These are phyloP conservation scores for Triplophysa rosa DNA, from an alignment of 2,113 vertebrate species.

Conservation along the genomic window DNA sequence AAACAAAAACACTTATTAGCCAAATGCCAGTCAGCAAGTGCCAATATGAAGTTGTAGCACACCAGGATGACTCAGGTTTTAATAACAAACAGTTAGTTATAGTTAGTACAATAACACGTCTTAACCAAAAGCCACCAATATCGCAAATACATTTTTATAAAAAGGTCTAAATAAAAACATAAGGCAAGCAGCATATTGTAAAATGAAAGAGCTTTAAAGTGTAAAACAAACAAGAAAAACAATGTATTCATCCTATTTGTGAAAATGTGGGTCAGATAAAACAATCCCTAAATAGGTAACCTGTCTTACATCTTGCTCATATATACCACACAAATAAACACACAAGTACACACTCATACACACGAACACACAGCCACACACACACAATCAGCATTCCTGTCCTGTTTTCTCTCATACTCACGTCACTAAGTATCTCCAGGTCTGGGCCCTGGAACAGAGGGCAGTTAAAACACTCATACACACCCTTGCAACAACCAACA, in stretches of 20 bases:
- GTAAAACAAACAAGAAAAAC: background rate
- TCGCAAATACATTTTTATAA: too few species aligned
- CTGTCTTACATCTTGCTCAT: conserved; percentile 6
- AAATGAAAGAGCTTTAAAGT: background rate
- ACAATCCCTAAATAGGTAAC: background rate
- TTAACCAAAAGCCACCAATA: conserved; percentile 23
- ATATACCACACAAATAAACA: conserved; percentile 45
- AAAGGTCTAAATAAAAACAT: background rate
- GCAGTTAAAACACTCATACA: conserved; percentile 62
- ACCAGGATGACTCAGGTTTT: conserved; percentile 9
- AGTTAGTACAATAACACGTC: conserved; percentile 32
- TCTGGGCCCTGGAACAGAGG: conserved; percentile 80
- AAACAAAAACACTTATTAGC: conserved; percentile 53
- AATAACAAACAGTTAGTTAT: conserved; percentile 25
- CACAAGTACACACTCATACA: conserved; percentile 8
- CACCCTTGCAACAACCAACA: conserved; percentile 30
- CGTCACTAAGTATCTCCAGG: conserved; percentile 81
- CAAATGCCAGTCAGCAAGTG: conserved; percentile 50
- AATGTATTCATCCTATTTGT: conserved; percentile 5
- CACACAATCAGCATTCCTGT: conserved; percentile 56
- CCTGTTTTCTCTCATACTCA: conserved; percentile 73
- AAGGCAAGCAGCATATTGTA: background rate
- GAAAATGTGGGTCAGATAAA: background rate
- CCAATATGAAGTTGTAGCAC: conserved; percentile 20
- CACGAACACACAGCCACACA: conserved; percentile 52